These are phyloP conservation scores for Rhabdophis nuchalis DNA, from an alignment of 2,797 vertebrate species.

Conservation along the genomic window DNA sequence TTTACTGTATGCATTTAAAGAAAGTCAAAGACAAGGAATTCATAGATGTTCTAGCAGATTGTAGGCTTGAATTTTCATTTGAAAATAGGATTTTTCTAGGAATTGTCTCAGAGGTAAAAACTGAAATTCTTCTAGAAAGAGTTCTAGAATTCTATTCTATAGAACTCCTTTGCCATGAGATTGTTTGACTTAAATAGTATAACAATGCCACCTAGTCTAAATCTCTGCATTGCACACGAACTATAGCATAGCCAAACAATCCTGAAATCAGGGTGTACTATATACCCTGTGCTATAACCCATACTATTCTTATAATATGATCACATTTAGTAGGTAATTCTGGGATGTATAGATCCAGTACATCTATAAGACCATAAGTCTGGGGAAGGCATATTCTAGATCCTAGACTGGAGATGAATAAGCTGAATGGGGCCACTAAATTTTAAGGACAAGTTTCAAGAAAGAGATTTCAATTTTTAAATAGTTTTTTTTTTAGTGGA, in stretches of 20 bases:
- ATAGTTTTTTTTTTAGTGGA: neutral
- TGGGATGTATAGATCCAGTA: neutral
- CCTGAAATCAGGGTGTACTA: neutral
- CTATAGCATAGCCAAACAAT: neutral
- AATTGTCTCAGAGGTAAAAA: neutral
- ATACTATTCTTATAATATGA: neutral
- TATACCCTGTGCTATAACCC: neutral
- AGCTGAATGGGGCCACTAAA: neutral
- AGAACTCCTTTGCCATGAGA: neutral
- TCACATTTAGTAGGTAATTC: neutral
- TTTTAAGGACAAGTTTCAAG: neutral
- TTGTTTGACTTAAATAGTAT: neutral
- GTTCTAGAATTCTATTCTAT: neutral
- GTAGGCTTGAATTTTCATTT: neutral
- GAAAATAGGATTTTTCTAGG: neutral
- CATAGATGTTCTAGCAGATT: neutral
- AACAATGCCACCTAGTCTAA: neutral
- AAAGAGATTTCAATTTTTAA: neutral
- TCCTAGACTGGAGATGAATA: neutral
- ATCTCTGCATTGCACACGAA: neutral
- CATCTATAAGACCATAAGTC: neutral
- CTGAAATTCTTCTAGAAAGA: neutral
- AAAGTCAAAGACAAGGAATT: neutral
- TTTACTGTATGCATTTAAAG: constrained; percentile 7
- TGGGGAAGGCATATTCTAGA: neutral